phyloP scores from a whole-genome alignment of 2,888 invertebrate species.

The Archips xylosteana region DNA sequence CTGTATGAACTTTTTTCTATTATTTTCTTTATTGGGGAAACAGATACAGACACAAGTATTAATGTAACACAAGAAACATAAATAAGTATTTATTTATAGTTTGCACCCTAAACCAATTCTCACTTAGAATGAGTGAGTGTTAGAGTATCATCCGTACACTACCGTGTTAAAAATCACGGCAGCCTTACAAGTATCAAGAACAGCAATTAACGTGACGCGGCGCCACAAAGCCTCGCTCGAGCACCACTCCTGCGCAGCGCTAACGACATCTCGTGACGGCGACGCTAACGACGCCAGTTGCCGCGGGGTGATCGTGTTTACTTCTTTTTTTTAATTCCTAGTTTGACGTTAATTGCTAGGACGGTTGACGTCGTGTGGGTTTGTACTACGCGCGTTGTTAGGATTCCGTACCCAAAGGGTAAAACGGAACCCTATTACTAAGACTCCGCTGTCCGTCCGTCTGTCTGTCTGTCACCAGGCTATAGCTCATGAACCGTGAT shows the following conservation, averaged over 20 bases:
- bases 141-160: not conserved
- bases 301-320: conserved; percentile 34
- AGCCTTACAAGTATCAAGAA: not conserved
- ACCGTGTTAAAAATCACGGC: not conserved
- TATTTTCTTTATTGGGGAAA: too few relatives aligned
- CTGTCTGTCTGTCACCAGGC: too few relatives aligned
- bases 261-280: conserved; percentile 33
- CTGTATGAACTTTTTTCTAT: too few relatives aligned
- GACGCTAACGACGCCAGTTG: conserved; percentile 49
- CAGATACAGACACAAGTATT: too few relatives aligned
- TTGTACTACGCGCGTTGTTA: not conserved
- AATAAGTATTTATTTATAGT: too few relatives aligned
- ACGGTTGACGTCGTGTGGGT: not conserved
- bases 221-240: conserved; percentile 8
- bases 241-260: conserved; percentile 40
- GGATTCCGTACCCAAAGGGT: too few relatives aligned
- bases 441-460: too few relatives aligned
- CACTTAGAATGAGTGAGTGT: too few relatives aligned
- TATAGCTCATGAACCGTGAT: too few relatives aligned
- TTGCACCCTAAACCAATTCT: too few relatives aligned
- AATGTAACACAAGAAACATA: too few relatives aligned
- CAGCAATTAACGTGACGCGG: not conserved
- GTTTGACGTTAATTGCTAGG: not conserved
- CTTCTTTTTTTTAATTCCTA: conserved; percentile 5
- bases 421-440: too few relatives aligned